Base-by-base conservation (phyloP, 2,113 vertebrate species). In the Callorhinus ursinus region DNA sequence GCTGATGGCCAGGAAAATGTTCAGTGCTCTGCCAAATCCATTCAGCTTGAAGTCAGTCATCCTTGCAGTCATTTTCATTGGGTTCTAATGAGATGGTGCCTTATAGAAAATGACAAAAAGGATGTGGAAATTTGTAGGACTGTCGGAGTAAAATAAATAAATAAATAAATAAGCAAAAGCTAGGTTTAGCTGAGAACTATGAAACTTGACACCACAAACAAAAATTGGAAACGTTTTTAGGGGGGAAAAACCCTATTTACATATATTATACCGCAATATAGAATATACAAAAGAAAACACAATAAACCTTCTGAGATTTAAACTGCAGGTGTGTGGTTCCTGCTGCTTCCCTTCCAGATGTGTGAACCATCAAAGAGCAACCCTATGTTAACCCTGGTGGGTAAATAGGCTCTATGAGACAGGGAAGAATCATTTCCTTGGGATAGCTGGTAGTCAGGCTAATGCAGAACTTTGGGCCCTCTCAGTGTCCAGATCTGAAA, bases 341-440 rank as follows among this genome's bases (percentile, higher is more conserved):
- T 97, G 49, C 63, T 83, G 7, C 67, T 97, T 83, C 49, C 51
- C 65, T 72, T 57, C 33, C 94, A 98, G 90, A 93, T 49, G 11
- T 42, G 79, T 51, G 93, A 63, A 92, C 14, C 95, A 96, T 96
- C 95, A 97, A 95, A 97, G 46, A 95, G 65, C 89, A 90, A 63
- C 51, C 51, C 61, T 83, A 67, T 97, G 67, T 97, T 94, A 96
- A 89, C 65, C 16, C 26, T 96, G 90, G 87, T 59, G 93, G 93
- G 59, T 61, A 89, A 79, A n/a, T 42, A 53, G 33, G 11, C 69
- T 24, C 1, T 53, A 7, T 69, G 42, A 96, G 80, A 91, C 46
- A 89, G 18, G 83, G 84, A 90, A 10, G n/a, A 77, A 83, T 90
- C 24, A 89, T 72, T 97, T 96, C 88, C 7, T 94, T 90, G 28